These are phyloP conservation scores for Podarcis cretensis DNA, from an alignment of 2,113 vertebrate genomes.

Conservation along the genomic window DNA sequence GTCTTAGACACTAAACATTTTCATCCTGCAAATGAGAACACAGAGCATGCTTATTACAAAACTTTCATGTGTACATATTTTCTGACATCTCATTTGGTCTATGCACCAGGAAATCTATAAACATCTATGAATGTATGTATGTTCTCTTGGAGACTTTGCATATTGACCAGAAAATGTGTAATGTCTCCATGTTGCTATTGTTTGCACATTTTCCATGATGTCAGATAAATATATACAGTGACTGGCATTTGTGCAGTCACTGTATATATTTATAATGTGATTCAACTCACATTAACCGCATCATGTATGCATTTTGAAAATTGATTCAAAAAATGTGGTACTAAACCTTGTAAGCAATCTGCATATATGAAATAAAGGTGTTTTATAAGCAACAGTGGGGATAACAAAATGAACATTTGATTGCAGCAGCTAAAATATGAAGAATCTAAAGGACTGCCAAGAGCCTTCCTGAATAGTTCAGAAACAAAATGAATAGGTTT, in stretches of 20 bases:
- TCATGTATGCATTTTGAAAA: not conserved
- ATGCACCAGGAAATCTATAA: not conserved
- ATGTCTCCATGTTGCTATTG: not conserved
- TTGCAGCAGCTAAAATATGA: not conserved
- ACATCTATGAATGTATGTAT: too few species aligned
- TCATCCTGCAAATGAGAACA: not conserved
- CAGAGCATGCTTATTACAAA: not conserved
- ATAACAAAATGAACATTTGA: slow-evolving; percentile 13
- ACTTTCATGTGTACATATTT: not conserved
- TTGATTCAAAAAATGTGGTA: slow-evolving; percentile 1
- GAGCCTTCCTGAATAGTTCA: slow-evolving; percentile 28
- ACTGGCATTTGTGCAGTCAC: not conserved
- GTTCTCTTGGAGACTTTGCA: too few species aligned
- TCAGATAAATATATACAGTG: not conserved
- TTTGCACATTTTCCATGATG: not conserved
- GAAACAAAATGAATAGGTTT: slow-evolving; percentile 34
- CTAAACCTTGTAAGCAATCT: slow-evolving; percentile 2
- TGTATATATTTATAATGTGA: not conserved
- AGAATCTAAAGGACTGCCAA: slow-evolving; percentile 6
- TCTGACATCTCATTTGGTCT: not conserved
- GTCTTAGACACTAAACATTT: not conserved
- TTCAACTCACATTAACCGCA: not conserved
- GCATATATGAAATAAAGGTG: slow-evolving; percentile 23
- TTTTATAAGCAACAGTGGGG: slow-evolving; percentile 4
- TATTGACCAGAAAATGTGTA: not conserved